Evolutionary conservation across 2,888 invertebrate species (phyloP).

Genomic region (Onchidella celtica): DNA sequence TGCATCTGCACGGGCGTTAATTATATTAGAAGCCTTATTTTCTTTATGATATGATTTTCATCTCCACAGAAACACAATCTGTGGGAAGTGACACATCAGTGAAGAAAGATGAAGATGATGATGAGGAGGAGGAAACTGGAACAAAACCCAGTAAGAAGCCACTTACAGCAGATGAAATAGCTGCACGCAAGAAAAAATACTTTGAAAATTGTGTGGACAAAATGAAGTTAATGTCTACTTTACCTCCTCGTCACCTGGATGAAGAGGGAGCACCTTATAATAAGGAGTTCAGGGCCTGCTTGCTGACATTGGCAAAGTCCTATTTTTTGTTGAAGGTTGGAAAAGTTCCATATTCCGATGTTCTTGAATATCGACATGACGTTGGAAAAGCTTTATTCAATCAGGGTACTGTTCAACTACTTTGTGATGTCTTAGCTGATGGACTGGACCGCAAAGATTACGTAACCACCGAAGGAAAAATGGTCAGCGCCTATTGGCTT

Average conservation of each 20-base stretch:
- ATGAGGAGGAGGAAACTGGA: too few relatives aligned
- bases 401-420: background rate
- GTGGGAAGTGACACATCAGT: too few relatives aligned
- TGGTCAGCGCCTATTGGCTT: slow-evolving; percentile 23
- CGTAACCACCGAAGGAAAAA: slow-evolving; percentile 3
- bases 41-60: too few relatives aligned
- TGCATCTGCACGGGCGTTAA: too few relatives aligned
- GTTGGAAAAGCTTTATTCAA: too few relatives aligned
- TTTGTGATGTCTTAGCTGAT: slow-evolving; percentile 35
- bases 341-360: slow-evolving; percentile 17
- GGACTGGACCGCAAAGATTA: too few relatives aligned
- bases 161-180: slow-evolving; percentile 29
- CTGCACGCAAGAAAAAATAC: background rate
- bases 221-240: background rate
- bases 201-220: background rate
- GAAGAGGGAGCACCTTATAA: slow-evolving; percentile 35
- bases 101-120: too few relatives aligned
- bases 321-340: slow-evolving; percentile 37
- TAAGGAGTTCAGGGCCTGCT: slow-evolving; percentile 18
- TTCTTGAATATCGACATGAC: slow-evolving; percentile 12
- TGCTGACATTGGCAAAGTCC: slow-evolving; percentile 33
- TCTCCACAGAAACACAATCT: too few relatives aligned
- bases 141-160: too few relatives aligned
- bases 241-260: slow-evolving; percentile 1
- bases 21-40: too few relatives aligned